phyloP scores from a whole-genome alignment of 1,140 invertebrate genomes.

The Archegozetes longisetosus region DNA sequence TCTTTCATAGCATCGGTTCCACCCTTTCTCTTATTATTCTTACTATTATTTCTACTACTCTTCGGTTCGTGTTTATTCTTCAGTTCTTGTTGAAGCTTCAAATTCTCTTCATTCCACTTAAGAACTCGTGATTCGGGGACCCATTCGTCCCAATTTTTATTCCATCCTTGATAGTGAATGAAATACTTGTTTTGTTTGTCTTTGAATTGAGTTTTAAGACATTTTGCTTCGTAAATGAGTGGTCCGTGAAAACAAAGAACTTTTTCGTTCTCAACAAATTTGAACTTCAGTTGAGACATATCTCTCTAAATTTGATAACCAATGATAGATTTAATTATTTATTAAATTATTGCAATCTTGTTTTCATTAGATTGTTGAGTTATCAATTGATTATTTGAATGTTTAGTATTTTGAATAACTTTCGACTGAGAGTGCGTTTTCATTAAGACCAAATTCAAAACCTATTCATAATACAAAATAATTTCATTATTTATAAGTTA shows the following conservation, averaged over 20 bases:
- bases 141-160: conserved; percentile 99
- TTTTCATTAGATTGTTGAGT: too few species aligned
- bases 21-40: conserved; percentile 1
- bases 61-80: conserved; percentile 43
- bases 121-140: conserved; percentile 80
- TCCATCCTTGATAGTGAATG: conserved; percentile 95
- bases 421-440: too few species aligned
- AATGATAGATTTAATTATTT: too few species aligned
- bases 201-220: conserved; percentile 62
- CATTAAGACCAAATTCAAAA: too few species aligned
- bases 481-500: too few species aligned
- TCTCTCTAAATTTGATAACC: too few species aligned
- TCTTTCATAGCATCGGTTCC: background rate
- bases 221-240: conserved; percentile 88
- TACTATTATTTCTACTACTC: conserved; percentile 14
- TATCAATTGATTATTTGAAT: too few species aligned
- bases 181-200: conserved; percentile 77
- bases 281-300: background rate
- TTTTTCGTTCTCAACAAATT: conserved; percentile 42
- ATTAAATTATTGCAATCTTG: too few species aligned
- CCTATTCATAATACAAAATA: too few species aligned
- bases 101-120: conserved; percentile 79
- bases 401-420: too few species aligned
- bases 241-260: conserved; percentile 92
- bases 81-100: conserved; percentile 77